Base-by-base conservation (phyloP, 2,113 vertebrate species). In the Alces alces region DNA sequence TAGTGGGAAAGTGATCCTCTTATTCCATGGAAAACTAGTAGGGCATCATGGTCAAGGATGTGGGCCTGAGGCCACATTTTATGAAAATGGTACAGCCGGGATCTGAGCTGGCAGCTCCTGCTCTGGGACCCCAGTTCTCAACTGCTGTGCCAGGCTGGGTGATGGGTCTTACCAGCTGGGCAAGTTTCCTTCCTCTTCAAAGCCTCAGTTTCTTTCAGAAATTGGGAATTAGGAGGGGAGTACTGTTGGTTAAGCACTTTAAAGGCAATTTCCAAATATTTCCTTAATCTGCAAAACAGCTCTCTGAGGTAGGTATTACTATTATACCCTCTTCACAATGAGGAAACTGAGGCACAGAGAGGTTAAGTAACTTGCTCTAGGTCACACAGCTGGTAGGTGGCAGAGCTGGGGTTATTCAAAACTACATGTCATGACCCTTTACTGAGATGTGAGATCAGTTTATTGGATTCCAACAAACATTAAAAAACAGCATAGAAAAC, bases 391-490 rank as follows among this genome's bases (percentile, higher is more conserved):
- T 93, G 95, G 19, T 87, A 88, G 19, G 47, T 94, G 73, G 82
- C 79, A 94, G 80, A 96, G 89, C 85, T 78, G 54, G 33, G 60
- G n/a, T 96, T 95, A 84, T 91, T 96, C 5, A 43, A 50, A 86
- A 52, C 78, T 91, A 61, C 39, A 76, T 79, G 88, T 93, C 60
- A 55, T 93, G 76, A 92, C 80, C 39, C 70, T 91, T 96, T 66
- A 85, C 61, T 90, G 86, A 93, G 55, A 86, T 86, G 55, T 58
- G 61, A 96, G 70, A 82, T 91, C 54, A 83, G 28, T 92, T 95
- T 96, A 84, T 50, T 96, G 66, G 73, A 70, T 95, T 95, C 52
- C 33, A 96, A 79, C 50, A 45, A 92, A 95, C 90, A 92, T 87
- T 89, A 64, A 91, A 86, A 85, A 90, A 47, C 58, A 93, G 89